A percentile compares a stretch with the other conserved stretches of the same genome.
These are phyloP conservation scores for Felis chaus DNA, from an alignment of 2,113 vertebrate genomes.

Conservation along the genomic window DNA sequence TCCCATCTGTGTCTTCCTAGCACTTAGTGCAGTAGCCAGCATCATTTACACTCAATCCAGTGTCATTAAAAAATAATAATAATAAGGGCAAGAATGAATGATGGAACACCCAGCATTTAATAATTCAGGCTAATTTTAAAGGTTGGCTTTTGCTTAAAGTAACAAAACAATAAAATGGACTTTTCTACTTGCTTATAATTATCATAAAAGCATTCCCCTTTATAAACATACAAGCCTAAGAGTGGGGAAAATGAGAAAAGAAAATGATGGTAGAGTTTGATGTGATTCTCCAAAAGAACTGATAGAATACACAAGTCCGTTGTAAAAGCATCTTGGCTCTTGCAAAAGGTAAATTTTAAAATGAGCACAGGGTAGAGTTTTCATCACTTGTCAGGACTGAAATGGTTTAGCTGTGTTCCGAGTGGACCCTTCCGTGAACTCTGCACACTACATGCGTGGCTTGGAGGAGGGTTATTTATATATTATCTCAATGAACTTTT, in stretches of 20 bases:
- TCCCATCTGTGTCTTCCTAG: not conserved
- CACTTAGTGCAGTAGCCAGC: not conserved
- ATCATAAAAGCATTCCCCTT: not conserved
- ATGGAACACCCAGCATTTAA: not conserved
- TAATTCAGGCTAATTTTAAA: not conserved
- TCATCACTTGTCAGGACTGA: not conserved
- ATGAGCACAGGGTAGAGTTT: not conserved
- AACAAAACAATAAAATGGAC: not conserved
- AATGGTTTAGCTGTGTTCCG: not conserved
- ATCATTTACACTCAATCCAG: not conserved
- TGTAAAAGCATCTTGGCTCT: not conserved
- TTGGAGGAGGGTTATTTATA: not conserved
- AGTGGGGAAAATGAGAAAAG: not conserved
- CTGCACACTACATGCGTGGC: not conserved
- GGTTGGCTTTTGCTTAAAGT: not conserved
- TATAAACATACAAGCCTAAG: not conserved
- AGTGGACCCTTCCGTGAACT: not conserved
- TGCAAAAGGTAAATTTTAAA: not conserved
- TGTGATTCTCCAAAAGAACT: not conserved
- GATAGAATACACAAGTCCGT: not conserved
- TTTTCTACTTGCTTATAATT: not conserved
- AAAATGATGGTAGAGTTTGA: not conserved
- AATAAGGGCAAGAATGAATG: not conserved
- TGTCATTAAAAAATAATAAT: not conserved
- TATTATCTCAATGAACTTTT: constrained; percentile 31